Conservation (phyloP, 2,113 vertebrate species). For the Hucho hucho region DNA sequence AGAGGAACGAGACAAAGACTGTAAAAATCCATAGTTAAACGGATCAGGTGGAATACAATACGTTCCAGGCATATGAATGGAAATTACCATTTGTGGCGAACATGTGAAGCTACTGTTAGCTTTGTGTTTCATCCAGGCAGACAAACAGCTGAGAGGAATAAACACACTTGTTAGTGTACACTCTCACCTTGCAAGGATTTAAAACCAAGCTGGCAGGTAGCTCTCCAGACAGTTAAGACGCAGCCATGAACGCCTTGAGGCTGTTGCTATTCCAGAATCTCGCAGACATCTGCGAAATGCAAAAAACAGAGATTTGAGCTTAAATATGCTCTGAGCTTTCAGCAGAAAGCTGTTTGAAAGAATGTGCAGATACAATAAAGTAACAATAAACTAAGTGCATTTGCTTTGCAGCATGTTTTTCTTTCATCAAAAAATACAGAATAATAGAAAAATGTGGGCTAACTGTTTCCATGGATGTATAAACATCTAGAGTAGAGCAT, state of each 20-base stretch:
- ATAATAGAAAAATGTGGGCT: not conserved
- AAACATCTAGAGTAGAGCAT: not conserved
- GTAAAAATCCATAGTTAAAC: not conserved
- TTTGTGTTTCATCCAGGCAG: constrained; percentile 6
- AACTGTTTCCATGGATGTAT: not conserved
- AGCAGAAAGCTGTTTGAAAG: not conserved
- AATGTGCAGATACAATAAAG: not conserved
- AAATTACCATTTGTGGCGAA: constrained; percentile 8
- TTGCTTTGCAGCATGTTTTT: not conserved
- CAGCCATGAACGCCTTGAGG: constrained; percentile 7
- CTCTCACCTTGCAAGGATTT: constrained; percentile 28
- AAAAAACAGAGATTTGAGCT: not conserved
- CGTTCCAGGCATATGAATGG: not conserved
- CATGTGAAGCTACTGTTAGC: constrained; percentile 15
- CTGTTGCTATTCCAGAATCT: constrained; percentile 18
- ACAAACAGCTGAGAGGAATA: constrained; percentile 21
- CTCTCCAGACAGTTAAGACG: constrained; percentile 13
- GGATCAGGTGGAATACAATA: not conserved
- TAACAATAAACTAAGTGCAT: not conserved
- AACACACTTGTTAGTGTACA: constrained; percentile 32
- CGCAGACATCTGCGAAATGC: constrained; percentile 2
- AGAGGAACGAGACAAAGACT: not conserved
- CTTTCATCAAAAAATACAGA: not conserved
- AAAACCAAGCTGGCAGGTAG: constrained; percentile 13
- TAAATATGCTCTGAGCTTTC: not conserved